A percentile compares a stretch with the other conserved stretches of the same genome.
Evolutionary conservation across 2,113 vertebrate species (phyloP).

Genomic region (Genyomyrus donnyi): DNA sequence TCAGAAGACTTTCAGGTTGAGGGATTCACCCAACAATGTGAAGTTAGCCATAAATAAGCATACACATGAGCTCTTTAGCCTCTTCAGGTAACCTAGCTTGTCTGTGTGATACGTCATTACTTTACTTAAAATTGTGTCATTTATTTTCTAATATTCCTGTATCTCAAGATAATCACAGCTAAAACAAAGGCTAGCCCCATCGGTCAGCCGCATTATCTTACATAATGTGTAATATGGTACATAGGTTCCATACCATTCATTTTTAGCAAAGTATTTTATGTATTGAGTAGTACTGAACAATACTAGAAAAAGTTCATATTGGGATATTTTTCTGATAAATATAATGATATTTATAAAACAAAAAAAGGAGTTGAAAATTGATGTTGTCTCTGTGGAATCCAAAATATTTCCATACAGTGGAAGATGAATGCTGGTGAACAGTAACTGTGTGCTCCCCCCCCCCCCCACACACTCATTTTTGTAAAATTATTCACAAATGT

Average conservation of each 20-base stretch:
- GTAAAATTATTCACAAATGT: neutral
- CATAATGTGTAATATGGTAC: neutral
- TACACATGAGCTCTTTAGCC: neutral
- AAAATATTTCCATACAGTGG: neutral
- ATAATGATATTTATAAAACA: neutral
- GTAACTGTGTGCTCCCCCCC: neutral
- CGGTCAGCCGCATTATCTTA: neutral
- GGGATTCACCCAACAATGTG: neutral
- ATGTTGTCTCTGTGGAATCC: neutral
- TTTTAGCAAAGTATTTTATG: neutral
- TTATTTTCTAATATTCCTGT: neutral
- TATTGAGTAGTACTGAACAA: neutral
- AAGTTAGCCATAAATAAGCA: neutral
- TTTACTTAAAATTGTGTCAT: neutral
- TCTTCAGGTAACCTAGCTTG: neutral
- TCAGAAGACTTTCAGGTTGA: neutral
- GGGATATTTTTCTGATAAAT: neutral
- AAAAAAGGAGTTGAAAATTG: neutral
- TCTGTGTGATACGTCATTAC: neutral
- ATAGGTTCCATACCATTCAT: neutral
- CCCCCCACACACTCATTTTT: neutral
- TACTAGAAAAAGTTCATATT: too few relatives aligned
- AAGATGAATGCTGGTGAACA: neutral
- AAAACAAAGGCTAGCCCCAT: neutral
- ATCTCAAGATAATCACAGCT: neutral